These are phyloP conservation scores for Gallirallus australis DNA, from an alignment of 2,797 vertebrate genomes.

Conservation along the genomic window DNA sequence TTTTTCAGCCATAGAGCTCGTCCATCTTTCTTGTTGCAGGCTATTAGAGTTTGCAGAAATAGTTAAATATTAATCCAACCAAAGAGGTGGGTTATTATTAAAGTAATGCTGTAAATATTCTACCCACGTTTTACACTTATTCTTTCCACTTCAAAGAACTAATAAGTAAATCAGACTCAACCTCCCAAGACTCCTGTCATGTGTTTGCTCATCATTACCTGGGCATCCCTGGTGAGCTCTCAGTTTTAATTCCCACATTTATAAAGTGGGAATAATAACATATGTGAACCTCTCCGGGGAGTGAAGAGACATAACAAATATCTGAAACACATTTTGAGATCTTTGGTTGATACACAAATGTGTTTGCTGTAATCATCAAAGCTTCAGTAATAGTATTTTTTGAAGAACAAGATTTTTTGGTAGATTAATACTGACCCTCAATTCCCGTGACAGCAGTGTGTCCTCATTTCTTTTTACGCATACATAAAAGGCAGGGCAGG, in stretches of 20 bases:
- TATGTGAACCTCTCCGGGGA: background rate
- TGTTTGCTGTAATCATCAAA: background rate
- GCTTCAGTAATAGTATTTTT: background rate
- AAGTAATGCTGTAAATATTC: background rate
- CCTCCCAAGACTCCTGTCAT: background rate
- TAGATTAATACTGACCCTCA: background rate
- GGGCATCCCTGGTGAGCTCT: background rate
- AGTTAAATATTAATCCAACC: background rate
- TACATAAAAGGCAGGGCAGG: background rate
- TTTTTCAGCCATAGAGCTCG: background rate
- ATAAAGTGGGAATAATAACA: background rate
- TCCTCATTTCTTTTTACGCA: background rate
- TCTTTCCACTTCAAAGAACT: background rate
- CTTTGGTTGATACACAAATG: background rate
- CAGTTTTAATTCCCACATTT: background rate
- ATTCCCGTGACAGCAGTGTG: background rate
- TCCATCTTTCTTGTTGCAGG: background rate
- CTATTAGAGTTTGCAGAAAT: background rate
- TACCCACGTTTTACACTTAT: background rate
- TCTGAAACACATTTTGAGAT: background rate
- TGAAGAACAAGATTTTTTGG: background rate
- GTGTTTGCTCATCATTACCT: background rate
- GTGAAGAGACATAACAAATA: background rate
- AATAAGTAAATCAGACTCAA: background rate
- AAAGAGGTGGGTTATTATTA: background rate